Evolutionary conservation across 1,140 invertebrate genomes (phyloP), one percentile per base, ranked within the genome.

Genomic region (Dendrolimus kikuchii): DNA sequence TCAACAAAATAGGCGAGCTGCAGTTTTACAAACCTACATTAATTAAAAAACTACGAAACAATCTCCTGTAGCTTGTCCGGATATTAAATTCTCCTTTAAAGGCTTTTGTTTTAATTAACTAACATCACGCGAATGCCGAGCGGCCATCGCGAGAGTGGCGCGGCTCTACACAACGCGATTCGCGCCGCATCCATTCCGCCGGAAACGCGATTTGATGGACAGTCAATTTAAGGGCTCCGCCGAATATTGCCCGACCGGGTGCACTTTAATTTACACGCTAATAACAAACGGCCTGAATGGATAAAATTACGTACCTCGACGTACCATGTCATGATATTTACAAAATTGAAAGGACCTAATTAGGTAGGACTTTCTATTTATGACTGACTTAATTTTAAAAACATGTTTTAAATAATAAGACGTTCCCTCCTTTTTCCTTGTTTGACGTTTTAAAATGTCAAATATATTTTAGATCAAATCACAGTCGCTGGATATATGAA

Each of bases 41-140:
- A 53, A 65, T 60, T 48, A 56, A 40, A 60, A 46, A 40, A 40
- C 9, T 45, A 10, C 43, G 23, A 45, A 45, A 57, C 66, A 62
- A 72, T 68, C 69, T 64, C 59, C 62, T 51, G 54, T 46, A 66
- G 64, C 54, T 46, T 59, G 43, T 64, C 74, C 74, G 74, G 74
- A 77, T 74, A 77, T 77, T 77, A 77, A 74, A 77, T 77, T 70
- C 67, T 70, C 71, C 68, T 62, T 76, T 77, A 70, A 77, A 23
- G 23, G 74, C 69, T 70, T 72, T 66, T 74, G 74, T 55, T 71
- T 77, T 77, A 77, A 77, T 77, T 77, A 77, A 74, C 57, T 59
- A 70, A 67, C 57, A 71, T 64, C 74, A 77, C 71, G 74, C 74
- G 64, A 77, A 53, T 63, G 60, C 57, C 61, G 50, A 57, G 48